These are phyloP conservation scores for Pavo muticus DNA, from an alignment of 2,113 vertebrate species.

Conservation along the genomic window DNA sequence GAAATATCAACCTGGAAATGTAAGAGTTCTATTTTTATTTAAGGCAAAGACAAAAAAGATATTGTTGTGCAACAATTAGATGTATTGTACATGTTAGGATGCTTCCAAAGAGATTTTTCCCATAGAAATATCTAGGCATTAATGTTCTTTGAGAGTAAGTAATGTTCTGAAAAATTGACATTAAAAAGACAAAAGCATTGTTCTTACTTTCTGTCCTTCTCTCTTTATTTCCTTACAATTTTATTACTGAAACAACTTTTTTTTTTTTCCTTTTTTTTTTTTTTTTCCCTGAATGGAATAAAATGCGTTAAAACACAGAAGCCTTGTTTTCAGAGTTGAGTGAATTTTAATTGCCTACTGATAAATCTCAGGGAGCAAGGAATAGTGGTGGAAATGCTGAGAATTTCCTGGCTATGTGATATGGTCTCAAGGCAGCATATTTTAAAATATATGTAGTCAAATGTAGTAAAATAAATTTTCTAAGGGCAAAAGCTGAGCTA, in stretches of 20 bases:
- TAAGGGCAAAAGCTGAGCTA: constrained; percentile 14
- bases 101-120: background rate
- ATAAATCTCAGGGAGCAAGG: background rate
- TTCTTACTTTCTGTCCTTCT: background rate
- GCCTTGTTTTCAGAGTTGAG: background rate
- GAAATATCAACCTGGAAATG: background rate
- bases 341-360: background rate
- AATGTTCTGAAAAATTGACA: background rate
- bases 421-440: background rate
- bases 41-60: background rate
- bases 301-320: background rate
- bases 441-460: constrained; percentile 40
- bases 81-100: background rate
- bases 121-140: background rate
- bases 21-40: background rate
- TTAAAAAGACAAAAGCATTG: background rate
- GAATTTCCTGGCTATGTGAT: background rate
- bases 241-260: background rate
- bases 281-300: background rate
- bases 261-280: background rate
- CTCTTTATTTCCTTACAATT: background rate
- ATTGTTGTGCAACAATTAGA: background rate
- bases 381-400: background rate
- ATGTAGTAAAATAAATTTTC: constrained; percentile 35
- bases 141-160: background rate